Base-by-base conservation (phyloP, 2,113 vertebrate genomes). In the Podarcis muralis region DNA sequence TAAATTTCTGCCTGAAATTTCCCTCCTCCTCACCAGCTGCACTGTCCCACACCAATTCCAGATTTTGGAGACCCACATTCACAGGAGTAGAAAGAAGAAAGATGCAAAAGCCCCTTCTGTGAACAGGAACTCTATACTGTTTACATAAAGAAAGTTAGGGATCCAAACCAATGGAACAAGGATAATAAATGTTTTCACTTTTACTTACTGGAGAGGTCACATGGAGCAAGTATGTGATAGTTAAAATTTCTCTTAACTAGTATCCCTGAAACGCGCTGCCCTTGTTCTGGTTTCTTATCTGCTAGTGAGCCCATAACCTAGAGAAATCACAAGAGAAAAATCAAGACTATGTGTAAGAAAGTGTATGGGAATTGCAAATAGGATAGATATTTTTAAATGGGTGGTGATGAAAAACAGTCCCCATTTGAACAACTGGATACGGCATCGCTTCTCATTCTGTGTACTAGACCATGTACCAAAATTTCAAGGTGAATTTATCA, bases 241-340 rank as follows among this genome's bases (percentile, higher is more conserved):
- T 98, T 99, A 94, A 99, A 99, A 96, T 99, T 99, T 85, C 98
- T 97, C 87, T 99, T 99, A 89, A 99, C 98, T 6, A 99, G 97
- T 92, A 99, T 99, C 83, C 99, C 99, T 9, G 99, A 99, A 88
- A 99, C 98, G 59, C 98, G 97, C 93, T 99, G 98, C 86, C 98
- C 98, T 95, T 99, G 99, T 76, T 96, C 94, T 88, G 98, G 98
- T 94, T 99, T 98, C 96, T 97, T 98, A 96, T 99, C 99, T 22
- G 98, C 98, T 92, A 99, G 97, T 57, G 95, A 98, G 40, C 99
- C 99, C 99, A 99, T 99, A 80, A 99, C 99, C 99, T 99, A 53
- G 91, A 66, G 66, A 9, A 90, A 81, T 91, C 1, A 62, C 48
- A 5, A 62, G n/a, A 87, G 93, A 43, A 90, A 78, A 30, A 95